A percentile compares a stretch with the other conserved stretches of the same genome.
phyloP scores from a whole-genome alignment of 2,113 vertebrate species.

The Sceloporus tristichus region DNA sequence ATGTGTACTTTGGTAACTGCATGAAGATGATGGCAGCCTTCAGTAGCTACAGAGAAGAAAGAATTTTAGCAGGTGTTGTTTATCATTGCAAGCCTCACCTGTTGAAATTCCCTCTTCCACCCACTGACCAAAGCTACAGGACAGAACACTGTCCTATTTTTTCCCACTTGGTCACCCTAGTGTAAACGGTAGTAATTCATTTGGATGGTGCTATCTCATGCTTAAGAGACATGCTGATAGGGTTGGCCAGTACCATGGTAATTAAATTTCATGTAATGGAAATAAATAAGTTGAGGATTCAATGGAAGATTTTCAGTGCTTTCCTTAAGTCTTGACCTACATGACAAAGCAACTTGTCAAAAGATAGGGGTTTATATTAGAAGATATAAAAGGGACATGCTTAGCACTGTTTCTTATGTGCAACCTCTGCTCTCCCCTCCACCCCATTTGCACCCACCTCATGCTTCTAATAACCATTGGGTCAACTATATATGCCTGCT shows the following conservation, averaged over 20 bases:
- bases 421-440: background rate
- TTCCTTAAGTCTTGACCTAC: background rate
- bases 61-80: no score
- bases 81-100: no score
- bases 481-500: background rate
- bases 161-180: no score
- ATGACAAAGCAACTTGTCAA: background rate
- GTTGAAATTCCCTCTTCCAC: no score
- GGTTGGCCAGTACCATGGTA: background rate
- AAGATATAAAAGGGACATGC: background rate
- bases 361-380: background rate
- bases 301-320: constrained; percentile 6
- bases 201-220: background rate
- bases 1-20: background rate
- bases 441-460: no score
- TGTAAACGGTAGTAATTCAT: no score
- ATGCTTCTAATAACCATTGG: background rate
- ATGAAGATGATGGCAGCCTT: no score
- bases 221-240: background rate
- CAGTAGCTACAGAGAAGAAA: no score
- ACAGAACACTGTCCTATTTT: no score
- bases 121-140: no score
- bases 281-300: background rate
- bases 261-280: constrained; percentile 11
- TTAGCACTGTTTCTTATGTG: background rate